Conservation (phyloP, 2,888 invertebrate genomes). For the Mythimna loreyi region DNA sequence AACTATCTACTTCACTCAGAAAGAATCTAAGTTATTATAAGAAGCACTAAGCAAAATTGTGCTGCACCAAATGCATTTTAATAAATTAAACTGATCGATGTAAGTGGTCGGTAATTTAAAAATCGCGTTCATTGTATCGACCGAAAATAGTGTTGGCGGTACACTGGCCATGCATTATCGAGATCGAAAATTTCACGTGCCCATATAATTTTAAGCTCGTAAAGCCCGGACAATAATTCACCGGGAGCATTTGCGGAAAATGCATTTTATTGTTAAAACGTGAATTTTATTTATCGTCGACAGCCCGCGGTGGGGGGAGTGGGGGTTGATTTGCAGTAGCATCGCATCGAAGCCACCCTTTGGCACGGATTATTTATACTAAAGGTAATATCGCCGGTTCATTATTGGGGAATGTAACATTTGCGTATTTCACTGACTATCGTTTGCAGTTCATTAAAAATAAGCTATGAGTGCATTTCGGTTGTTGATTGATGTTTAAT, state of each 20-base stretch:
- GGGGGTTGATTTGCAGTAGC: constrained; percentile 89
- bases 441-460: constrained; percentile 89
- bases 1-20: constrained; percentile 34
- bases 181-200: constrained; percentile 90
- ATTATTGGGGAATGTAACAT: constrained; percentile 90
- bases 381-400: constrained; percentile 89
- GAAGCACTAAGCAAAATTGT: constrained; percentile 51
- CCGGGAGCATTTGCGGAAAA: constrained; percentile 90
- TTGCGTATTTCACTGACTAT: constrained; percentile 86
- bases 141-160: constrained; percentile 84
- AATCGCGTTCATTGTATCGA: constrained; percentile 68
- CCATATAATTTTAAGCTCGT: constrained; percentile 91
- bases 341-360: constrained; percentile 89
- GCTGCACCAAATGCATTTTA: constrained; percentile 45
- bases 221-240: constrained; percentile 90
- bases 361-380: constrained; percentile 90
- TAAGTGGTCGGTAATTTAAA: constrained; percentile 66
- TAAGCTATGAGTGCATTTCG: constrained; percentile 68
- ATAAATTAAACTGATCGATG: constrained; percentile 60
- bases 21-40: constrained; percentile 33
- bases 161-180: constrained; percentile 84
- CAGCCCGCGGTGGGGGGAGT: constrained; percentile 81
- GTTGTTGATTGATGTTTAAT: constrained; percentile 51
- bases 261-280: constrained; percentile 91
- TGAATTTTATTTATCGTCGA: constrained; percentile 91